phyloP scores from a whole-genome alignment of 2,888 invertebrate genomes.

The Bhutanitis thaidina region DNA sequence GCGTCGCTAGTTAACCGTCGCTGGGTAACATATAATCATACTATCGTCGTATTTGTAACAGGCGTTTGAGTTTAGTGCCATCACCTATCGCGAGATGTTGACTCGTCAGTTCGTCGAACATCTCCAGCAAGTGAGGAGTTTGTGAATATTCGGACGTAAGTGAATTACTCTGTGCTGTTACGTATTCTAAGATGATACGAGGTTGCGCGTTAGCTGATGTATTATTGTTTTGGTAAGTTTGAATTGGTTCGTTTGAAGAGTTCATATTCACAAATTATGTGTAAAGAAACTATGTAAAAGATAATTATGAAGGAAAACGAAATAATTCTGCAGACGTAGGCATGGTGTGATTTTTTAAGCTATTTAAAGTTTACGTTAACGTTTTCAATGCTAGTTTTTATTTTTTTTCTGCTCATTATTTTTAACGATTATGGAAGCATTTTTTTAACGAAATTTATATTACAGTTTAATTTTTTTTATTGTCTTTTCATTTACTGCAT shows the following conservation, averaged over 20 bases:
- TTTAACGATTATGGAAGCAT: too few species aligned
- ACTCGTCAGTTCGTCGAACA: neutral
- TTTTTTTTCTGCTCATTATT: too few species aligned
- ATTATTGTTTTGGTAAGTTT: neutral
- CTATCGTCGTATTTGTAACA: neutral
- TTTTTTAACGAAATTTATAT: too few species aligned
- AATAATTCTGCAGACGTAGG: too few species aligned
- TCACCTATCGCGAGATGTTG: neutral
- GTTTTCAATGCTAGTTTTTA: too few species aligned
- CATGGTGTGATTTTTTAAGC: too few species aligned
- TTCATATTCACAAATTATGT: too few species aligned
- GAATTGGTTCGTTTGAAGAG: neutral
- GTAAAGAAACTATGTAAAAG: too few species aligned
- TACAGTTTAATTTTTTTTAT: too few species aligned
- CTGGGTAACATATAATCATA: neutral
- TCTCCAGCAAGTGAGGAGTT: neutral
- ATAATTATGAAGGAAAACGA: too few species aligned
- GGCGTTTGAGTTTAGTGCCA: neutral
- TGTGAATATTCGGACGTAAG: neutral
- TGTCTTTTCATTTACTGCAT: too few species aligned
- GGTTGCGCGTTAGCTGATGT: neutral
- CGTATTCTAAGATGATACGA: neutral
- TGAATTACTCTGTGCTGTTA: neutral
- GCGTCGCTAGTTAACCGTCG: neutral
- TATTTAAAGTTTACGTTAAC: too few species aligned